Percentiles rank a stretch among this genome's conserved stretches.
phyloP scores from a whole-genome alignment of 2,797 vertebrate genomes.

The Lagorchestes hirsutus region DNA sequence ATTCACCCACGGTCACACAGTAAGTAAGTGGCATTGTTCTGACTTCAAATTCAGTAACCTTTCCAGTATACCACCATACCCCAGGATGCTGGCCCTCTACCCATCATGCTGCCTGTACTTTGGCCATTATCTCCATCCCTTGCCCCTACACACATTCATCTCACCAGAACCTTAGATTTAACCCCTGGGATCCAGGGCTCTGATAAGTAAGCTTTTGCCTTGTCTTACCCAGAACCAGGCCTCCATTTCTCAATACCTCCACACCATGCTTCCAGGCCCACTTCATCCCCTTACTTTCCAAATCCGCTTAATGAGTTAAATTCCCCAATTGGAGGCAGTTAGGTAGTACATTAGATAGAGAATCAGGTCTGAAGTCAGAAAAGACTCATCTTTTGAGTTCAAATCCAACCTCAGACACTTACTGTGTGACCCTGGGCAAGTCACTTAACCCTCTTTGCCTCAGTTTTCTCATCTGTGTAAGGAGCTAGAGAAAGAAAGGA shows the following conservation, averaged over 20 bases:
- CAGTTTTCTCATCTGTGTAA: not conserved
- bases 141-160: too few species aligned
- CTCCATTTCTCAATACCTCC: not conserved
- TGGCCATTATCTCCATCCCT: not conserved
- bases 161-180: not conserved
- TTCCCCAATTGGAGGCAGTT: not conserved
- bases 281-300: not conserved
- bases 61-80: not conserved
- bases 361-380: not conserved
- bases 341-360: not conserved
- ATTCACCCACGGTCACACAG: not conserved
- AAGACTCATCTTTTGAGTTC: not conserved
- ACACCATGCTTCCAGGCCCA: not conserved
- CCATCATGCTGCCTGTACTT: not conserved
- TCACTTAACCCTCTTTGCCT: not conserved
- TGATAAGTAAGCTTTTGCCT: not conserved
- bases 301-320: not conserved
- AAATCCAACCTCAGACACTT: not conserved
- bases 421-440: not conserved
- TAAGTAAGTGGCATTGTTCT: not conserved
- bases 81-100: not conserved
- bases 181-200: not conserved
- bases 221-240: not conserved
- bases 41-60: not conserved
- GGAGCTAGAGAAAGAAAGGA: not conserved